These are phyloP conservation scores for Himantopus leucocephalus DNA, from an alignment of 2,113 vertebrate species.

Conservation along the genomic window DNA sequence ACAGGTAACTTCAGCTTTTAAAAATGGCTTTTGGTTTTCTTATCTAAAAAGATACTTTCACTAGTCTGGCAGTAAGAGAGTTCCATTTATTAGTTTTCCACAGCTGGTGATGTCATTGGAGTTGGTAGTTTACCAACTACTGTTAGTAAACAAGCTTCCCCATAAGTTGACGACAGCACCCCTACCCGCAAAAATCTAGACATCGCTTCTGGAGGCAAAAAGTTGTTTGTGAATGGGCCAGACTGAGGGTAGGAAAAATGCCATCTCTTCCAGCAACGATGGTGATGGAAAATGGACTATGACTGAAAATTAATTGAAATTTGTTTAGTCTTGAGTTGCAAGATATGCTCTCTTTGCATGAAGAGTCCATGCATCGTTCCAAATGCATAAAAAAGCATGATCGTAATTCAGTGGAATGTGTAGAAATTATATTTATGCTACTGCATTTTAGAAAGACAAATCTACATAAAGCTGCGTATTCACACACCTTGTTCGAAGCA, in stretches of 20 bases:
- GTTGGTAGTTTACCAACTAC: background rate
- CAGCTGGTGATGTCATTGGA: background rate
- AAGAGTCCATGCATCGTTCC: background rate
- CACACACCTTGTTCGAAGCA: background rate
- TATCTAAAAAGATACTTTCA: background rate
- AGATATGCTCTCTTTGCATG: background rate
- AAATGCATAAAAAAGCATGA: background rate
- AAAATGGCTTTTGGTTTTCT: background rate
- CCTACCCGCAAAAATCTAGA: background rate
- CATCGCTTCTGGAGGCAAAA: fast-evolving
- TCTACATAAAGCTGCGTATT: background rate
- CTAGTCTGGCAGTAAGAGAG: background rate
- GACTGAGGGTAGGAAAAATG: background rate
- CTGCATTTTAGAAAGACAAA: background rate
- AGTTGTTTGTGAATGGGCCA: background rate
- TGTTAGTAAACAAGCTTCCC: background rate
- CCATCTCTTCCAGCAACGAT: background rate
- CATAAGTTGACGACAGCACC: background rate
- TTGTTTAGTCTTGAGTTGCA: background rate
- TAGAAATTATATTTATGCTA: background rate
- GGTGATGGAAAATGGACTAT: background rate
- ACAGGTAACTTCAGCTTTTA: background rate
- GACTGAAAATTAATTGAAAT: background rate
- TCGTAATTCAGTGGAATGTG: background rate
- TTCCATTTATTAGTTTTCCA: background rate